A percentile compares a stretch with the other conserved stretches of the same genome.
These are phyloP conservation scores for Callyntrura guangdongensis DNA, from an alignment of 2,888 invertebrate species.

Conservation along the genomic window DNA sequence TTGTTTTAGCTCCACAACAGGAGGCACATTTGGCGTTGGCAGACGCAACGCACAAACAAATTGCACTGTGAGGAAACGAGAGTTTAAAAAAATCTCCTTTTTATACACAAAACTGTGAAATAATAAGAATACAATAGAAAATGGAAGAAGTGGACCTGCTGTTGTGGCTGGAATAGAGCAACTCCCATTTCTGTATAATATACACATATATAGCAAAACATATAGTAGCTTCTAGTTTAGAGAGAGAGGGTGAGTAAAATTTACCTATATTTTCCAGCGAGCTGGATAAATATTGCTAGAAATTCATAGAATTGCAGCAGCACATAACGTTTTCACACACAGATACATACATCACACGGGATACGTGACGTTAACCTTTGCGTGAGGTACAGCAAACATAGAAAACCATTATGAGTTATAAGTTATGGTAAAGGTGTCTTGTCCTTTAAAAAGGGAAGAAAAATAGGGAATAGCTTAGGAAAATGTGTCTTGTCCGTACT, in stretches of 20 bases:
- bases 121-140: conserved; percentile 31
- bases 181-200: background rate
- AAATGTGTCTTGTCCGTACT: conserved; percentile 2
- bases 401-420: conserved; percentile 61
- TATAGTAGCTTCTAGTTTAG: background rate
- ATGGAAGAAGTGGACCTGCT: conserved; percentile 24
- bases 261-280: conserved; percentile 34
- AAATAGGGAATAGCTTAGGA: conserved; percentile 42
- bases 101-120: background rate
- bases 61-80: conserved; percentile 19
- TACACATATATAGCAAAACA: background rate
- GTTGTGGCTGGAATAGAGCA: background rate
- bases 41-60: conserved; percentile 27
- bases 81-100: conserved; percentile 18
- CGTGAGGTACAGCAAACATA: conserved; percentile 24
- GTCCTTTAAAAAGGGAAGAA: conserved; percentile 51
- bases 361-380: conserved; percentile 27
- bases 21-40: conserved; percentile 53
- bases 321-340: conserved; percentile 13
- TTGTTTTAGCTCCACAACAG: conserved; percentile 55
- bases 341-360: no score
- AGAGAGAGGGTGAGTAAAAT: background rate
- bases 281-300: conserved; percentile 18
- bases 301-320: conserved; percentile 30
- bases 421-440: conserved; percentile 67